Conservation (phyloP, 2,888 invertebrate genomes). For the Xanthia icteritia region DNA sequence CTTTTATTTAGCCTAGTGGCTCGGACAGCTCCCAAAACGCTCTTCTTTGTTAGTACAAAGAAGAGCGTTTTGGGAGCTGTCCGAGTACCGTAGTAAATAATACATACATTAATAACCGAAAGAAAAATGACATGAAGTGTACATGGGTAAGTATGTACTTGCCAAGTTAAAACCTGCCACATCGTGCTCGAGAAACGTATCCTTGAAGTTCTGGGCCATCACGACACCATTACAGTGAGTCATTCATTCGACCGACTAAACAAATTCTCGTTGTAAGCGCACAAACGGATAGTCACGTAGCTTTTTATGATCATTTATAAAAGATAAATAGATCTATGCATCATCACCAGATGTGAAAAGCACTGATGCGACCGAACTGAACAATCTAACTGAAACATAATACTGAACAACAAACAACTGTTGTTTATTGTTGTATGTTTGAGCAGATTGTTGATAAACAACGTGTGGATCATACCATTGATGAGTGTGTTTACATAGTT, state of each 20-base stretch:
- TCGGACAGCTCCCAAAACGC: no score
- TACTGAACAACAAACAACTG: slow-evolving; percentile 21
- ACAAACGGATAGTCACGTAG: no score
- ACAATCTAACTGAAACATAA: slow-evolving; percentile 30
- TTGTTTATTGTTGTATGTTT: slow-evolving; percentile 10
- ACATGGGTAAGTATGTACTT: slow-evolving; percentile 5
- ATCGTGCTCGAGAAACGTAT: slow-evolving; percentile 9
- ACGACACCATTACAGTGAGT: background rate
- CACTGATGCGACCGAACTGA: background rate
- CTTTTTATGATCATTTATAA: background rate
- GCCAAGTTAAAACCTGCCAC: slow-evolving; percentile 25
- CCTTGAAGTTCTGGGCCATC: slow-evolving; percentile 1
- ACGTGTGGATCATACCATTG: background rate
- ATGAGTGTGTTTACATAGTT: slow-evolving; percentile 27
- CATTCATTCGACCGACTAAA: background rate
- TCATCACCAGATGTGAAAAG: slow-evolving; percentile 16
- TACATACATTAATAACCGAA: background rate
- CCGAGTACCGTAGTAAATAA: background rate
- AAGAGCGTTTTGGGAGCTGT: no score
- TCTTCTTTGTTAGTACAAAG: no score
- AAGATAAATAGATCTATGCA: slow-evolving; percentile 6
- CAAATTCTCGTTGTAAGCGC: background rate
- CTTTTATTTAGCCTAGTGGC: no score
- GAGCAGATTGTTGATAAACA: slow-evolving; percentile 57
- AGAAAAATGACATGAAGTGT: background rate